Evolutionary conservation across 2,888 invertebrate species (phyloP).

Genomic region (Tuta absoluta): DNA sequence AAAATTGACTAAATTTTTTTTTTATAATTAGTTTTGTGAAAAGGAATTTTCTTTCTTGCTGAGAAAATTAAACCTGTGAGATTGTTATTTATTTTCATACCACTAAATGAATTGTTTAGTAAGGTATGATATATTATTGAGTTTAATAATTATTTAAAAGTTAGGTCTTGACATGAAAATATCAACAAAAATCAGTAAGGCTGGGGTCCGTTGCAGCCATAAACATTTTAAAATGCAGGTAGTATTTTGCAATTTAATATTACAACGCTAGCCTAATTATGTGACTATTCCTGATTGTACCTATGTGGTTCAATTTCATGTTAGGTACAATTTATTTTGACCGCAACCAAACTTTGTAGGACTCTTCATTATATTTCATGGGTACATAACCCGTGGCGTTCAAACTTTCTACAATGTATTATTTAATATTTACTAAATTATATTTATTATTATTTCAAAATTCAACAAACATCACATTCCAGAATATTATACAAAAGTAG

Average conservation of each 20-base stretch:
- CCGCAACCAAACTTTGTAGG: not conserved
- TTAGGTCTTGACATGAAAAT: not conserved
- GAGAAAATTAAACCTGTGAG: not conserved
- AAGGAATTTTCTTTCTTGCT: not conserved
- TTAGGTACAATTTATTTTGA: constrained; percentile 52
- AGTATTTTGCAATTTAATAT: constrained; percentile 8
- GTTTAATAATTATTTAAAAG: not conserved
- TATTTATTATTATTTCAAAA: constrained; percentile 51
- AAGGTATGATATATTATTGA: not conserved
- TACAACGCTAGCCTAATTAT: constrained; percentile 5
- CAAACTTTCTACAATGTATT: constrained; percentile 33
- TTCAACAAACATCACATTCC: constrained; percentile 72
- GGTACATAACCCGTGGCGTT: not conserved
- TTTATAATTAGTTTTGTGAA: not conserved
- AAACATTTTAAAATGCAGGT: not conserved
- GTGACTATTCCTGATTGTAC: not conserved
- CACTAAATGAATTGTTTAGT: constrained; percentile 4
- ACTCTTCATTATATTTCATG: no score
- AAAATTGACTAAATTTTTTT: not conserved
- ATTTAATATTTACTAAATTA: constrained; percentile 23
- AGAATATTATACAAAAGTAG: constrained; percentile 63
- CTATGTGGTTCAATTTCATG: constrained; percentile 39
- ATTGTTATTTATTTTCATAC: not conserved
- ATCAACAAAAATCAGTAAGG: not conserved
- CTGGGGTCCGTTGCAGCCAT: not conserved